Percentiles rank a stretch among this genome's conserved stretches.
phyloP scores from a whole-genome alignment of 1,140 invertebrate genomes.

The Drosophila murphyi region DNA sequence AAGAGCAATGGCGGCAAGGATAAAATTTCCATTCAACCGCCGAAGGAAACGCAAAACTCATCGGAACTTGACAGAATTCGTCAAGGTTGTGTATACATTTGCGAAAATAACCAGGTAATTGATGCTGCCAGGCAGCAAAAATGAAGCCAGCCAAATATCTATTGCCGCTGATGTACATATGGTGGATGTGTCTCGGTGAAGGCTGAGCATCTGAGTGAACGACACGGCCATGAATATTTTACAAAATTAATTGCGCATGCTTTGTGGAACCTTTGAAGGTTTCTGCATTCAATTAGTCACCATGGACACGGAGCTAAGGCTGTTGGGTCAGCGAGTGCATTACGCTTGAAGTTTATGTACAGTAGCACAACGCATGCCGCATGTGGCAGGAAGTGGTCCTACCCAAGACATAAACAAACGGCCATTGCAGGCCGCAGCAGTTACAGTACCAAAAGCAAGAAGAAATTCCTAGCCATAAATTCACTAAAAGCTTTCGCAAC shows the following conservation, averaged over 20 bases:
- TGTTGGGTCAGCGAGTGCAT: constrained; percentile 52
- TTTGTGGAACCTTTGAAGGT: constrained; percentile 26
- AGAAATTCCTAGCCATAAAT: constrained; percentile 81
- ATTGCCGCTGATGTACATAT: constrained; percentile 54
- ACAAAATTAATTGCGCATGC: constrained; percentile 64
- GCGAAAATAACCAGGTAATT: constrained; percentile 62
- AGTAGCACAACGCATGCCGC: constrained; percentile 36
- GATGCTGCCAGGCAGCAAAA: constrained; percentile 50
- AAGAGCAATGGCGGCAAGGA: neutral
- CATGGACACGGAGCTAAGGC: constrained; percentile 26
- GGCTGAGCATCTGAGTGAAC: neutral
- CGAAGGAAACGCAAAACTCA: constrained; percentile 5
- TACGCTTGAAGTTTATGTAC: constrained; percentile 57
- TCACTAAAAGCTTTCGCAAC: constrained; percentile 81
- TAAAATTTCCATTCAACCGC: constrained; percentile 8
- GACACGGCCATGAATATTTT: constrained; percentile 27
- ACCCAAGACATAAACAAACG: constrained; percentile 72
- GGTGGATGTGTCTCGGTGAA: neutral
- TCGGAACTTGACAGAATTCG: constrained; percentile 46
- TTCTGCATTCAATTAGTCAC: constrained; percentile 52
- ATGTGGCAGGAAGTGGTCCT: constrained; percentile 17
- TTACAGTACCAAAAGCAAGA: constrained; percentile 37
- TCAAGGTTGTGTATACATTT: constrained; percentile 63
- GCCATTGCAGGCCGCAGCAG: constrained; percentile 28
- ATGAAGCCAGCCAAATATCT: constrained; percentile 32